Base-by-base conservation (phyloP, 2,888 invertebrate species). In the Polyploca ridens region DNA sequence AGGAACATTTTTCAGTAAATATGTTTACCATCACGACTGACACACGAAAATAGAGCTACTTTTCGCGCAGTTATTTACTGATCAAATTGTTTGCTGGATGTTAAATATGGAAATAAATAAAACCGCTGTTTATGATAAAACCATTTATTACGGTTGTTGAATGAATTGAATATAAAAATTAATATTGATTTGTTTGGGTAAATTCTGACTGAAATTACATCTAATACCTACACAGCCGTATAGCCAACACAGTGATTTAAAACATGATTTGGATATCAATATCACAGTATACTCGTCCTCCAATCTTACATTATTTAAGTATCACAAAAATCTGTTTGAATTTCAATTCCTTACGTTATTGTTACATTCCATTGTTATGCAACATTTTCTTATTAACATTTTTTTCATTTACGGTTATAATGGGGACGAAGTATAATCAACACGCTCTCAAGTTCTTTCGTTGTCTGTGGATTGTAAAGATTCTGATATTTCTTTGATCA, bases 1-100 rank as follows among this genome's bases (percentile, higher is more conserved):
- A 35, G 80, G 74, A 75, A 78, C 81, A 78, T 81, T 82, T 83
- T 83, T 75, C 67, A 70, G 77, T 74, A 81, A 83, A 84, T 78
- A 83, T 79, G 75, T 78, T 71, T 72, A 68, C 77, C 74, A 76
- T 73, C 76, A 70, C 72, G 72, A 75, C 66, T 41, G 14, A 75
- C 73, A 71, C 69, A 69, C 65, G 68, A 64, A 61, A 64, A 68
- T 68, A 64, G 33, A 70, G 64, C 66, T 64, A 69, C 66, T 64
- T 64, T 73, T 63, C 64, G 65, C 38, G 65, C 58, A 62, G 63
- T 62, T 58, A 38, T 57, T 59, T 57, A 63, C 33, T 44, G 58
- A 13, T 3, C 27, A 14, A 19, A 41, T 5, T 61, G 13, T 27
- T 11, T 19, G 7, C 4, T 6, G 1, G 33, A n/a, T 59, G 7